Conservation (phyloP, 2,888 invertebrate species). For the Ommatoiulus sabulosus region DNA sequence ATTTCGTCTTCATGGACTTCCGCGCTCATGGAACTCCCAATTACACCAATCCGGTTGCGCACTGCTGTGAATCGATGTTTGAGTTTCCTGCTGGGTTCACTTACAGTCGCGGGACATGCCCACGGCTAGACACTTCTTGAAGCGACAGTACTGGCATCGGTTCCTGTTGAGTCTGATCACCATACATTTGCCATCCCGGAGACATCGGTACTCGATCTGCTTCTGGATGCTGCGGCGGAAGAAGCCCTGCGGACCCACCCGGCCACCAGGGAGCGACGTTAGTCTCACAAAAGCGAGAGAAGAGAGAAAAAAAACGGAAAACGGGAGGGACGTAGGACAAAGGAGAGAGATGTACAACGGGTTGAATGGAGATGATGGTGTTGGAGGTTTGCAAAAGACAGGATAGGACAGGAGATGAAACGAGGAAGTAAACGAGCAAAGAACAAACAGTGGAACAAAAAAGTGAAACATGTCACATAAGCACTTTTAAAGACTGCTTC, state of each 20-base stretch:
- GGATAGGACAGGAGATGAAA: constrained; percentile 35
- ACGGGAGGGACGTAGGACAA: background rate
- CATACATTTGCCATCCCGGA: constrained; percentile 92
- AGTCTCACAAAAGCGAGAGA: constrained; percentile 58
- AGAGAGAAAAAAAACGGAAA: constrained; percentile 14
- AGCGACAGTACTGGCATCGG: constrained; percentile 95
- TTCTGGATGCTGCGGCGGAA: constrained; percentile 96
- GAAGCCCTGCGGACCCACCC: constrained; percentile 79
- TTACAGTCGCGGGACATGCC: constrained; percentile 98
- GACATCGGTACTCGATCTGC: constrained; percentile 94
- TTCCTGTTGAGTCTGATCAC: constrained; percentile 94
- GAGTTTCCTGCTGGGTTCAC: constrained; percentile 69
- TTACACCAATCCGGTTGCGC: background rate
- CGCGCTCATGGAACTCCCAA: background rate
- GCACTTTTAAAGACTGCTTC: constrained; percentile 25
- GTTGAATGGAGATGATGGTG: background rate
- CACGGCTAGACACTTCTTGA: constrained; percentile 95
- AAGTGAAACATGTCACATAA: background rate
- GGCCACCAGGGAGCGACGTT: constrained; percentile 56
- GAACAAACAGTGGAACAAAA: background rate
- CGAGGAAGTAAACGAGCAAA: constrained; percentile 6
- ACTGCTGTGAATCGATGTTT: background rate
- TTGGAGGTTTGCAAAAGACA: background rate
- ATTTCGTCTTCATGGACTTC: too few relatives aligned
- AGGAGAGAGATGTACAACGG: background rate